Evolutionary conservation across 64 coral and sea anemone genomes (phyloP).

Genomic region (Porites lutea): DNA sequence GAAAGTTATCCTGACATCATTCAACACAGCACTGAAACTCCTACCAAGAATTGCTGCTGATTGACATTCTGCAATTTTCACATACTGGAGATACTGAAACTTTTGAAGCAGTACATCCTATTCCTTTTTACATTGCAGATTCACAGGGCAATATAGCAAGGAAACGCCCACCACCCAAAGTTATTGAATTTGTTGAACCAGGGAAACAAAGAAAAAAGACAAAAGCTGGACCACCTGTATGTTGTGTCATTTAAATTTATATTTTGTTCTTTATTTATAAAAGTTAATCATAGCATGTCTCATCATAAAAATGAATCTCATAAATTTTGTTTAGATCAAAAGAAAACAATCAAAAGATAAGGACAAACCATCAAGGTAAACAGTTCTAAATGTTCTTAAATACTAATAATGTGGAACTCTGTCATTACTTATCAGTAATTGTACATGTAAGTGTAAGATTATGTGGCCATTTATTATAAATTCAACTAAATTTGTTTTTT

Average conservation of each 20-base stretch:
- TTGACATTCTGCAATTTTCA: no score
- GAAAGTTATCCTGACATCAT: no score
- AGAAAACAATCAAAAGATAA: neutral
- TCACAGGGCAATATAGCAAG: neutral
- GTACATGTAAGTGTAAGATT: no score
- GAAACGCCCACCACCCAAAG: slow-evolving; percentile 57
- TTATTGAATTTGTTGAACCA: slow-evolving; percentile 88
- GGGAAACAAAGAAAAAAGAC: slow-evolving; percentile 50
- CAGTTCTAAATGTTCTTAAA: neutral
- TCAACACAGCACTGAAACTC: no score
- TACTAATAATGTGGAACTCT: neutral
- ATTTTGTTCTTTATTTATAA: neutral
- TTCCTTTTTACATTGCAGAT: slow-evolving; percentile 14
- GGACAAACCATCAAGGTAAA: slow-evolving; percentile 22
- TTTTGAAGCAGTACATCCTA: neutral
- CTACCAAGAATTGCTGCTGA: no score
- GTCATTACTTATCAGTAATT: no score
- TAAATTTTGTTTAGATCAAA: slow-evolving; percentile 29
- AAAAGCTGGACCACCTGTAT: neutral
- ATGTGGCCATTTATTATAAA: no score
- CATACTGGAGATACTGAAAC: neutral
- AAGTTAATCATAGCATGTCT: neutral
- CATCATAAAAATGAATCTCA: neutral
- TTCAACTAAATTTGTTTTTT: no score
- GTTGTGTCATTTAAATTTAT: neutral